Evolutionary conservation across 1,140 invertebrate species (phyloP).

Genomic region (Calliopsis andreniformis): DNA sequence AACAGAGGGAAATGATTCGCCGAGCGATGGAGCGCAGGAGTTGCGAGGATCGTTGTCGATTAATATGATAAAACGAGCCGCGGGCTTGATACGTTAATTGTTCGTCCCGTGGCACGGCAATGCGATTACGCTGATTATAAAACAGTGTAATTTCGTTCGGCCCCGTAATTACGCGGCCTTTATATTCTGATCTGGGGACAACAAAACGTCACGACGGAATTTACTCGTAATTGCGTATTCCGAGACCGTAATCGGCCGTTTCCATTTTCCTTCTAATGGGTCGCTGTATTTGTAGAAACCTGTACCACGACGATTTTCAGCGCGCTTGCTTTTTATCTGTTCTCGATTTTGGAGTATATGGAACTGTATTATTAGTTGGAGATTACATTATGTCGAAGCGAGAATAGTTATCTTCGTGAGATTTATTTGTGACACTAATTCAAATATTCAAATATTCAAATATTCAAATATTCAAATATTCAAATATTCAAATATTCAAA

Average conservation of each 20-base stretch:
- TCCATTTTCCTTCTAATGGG: conserved; percentile 35
- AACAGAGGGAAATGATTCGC: neutral
- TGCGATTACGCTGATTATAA: conserved; percentile 51
- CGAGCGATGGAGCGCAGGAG: neutral
- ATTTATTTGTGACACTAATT: no score
- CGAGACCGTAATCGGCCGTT: conserved; percentile 19
- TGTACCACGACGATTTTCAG: neutral
- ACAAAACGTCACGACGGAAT: conserved; percentile 27
- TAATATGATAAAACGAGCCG: conserved; percentile 39
- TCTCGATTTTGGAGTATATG: no score
- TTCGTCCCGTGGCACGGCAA: neutral
- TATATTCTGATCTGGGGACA: conserved; percentile 44
- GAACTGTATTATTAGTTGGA: no score
- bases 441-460: no score
- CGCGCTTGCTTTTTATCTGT: no score
- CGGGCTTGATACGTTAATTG: conserved; percentile 34
- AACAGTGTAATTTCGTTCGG: conserved; percentile 34
- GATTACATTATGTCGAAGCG: no score
- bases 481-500: no score
- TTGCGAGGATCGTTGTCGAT: conserved; percentile 1
- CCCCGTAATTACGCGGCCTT: conserved; percentile 43
- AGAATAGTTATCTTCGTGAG: no score
- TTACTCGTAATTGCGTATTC: conserved; percentile 47
- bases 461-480: no score
- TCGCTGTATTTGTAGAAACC: conserved; percentile 8